phyloP scores from a whole-genome alignment of 2,113 vertebrate genomes.

The Myiagra hebetior region DNA sequence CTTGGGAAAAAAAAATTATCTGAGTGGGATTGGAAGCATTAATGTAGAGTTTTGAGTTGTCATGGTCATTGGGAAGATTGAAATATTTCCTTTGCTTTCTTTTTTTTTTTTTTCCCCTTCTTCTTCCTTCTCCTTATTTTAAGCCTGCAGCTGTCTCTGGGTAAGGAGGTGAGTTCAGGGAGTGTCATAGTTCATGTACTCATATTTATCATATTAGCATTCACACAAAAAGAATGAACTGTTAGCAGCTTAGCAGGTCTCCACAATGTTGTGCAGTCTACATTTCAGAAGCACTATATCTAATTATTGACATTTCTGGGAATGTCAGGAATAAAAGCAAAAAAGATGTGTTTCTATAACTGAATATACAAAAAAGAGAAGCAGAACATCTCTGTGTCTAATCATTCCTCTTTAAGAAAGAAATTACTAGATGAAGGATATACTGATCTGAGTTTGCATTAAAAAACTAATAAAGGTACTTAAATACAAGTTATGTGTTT shows the following conservation, averaged over 20 bases:
- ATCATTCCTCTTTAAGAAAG: neutral
- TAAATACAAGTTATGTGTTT: neutral
- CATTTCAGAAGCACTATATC: neutral
- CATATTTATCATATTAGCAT: conserved; percentile 16
- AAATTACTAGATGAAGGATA: neutral
- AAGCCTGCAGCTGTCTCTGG: conserved; percentile 73
- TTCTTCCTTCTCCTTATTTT: conserved; percentile 36
- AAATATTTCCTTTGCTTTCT: conserved; percentile 73
- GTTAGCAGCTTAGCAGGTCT: neutral
- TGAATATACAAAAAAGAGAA: neutral
- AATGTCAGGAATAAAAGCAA: neutral
- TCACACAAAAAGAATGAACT: conserved; percentile 16
- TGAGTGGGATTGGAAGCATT: conserved; percentile 79
- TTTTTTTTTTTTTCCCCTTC: neutral
- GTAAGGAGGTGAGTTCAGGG: conserved; percentile 38
- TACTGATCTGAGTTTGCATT: neutral
- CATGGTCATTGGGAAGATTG: conserved; percentile 77
- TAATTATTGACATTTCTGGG: neutral
- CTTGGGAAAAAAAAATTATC: conserved; percentile 76
- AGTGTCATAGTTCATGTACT: conserved; percentile 37
- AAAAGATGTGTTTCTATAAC: neutral
- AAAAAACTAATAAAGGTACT: neutral
- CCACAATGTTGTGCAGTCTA: neutral
- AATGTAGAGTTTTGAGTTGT: conserved; percentile 83
- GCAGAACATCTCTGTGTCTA: neutral